A percentile compares a stretch with the other conserved stretches of the same genome.
phyloP scores from a whole-genome alignment of 2,888 invertebrate genomes.

The Miltochrista miniata region DNA sequence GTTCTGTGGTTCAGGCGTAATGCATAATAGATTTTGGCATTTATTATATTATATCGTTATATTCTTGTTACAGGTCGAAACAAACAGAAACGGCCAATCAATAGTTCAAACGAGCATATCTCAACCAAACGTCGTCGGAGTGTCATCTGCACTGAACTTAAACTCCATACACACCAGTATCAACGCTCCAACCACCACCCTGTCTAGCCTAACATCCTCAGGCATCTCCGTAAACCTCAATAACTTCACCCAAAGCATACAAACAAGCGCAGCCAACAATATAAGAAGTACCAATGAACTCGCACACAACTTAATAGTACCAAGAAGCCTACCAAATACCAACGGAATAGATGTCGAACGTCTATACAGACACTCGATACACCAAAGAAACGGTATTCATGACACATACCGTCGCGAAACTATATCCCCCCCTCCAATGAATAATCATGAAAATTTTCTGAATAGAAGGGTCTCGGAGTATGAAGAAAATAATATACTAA shows the following conservation, averaged over 20 bases:
- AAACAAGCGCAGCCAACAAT: slow-evolving; percentile 60
- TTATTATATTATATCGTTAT: slow-evolving; percentile 8
- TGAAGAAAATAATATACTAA: slow-evolving; percentile 57
- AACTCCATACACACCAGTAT: slow-evolving; percentile 51
- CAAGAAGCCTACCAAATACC: slow-evolving; percentile 53
- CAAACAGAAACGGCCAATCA: slow-evolving; percentile 65
- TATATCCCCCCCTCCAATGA: slow-evolving; percentile 60
- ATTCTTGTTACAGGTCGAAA: slow-evolving; percentile 56
- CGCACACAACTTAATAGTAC: slow-evolving; percentile 71
- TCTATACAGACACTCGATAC: slow-evolving; percentile 49
- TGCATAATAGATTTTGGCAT: too few relatives aligned
- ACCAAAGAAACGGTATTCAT: slow-evolving; percentile 68
- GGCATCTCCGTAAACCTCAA: slow-evolving; percentile 66
- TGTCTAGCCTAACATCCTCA: slow-evolving; percentile 58
- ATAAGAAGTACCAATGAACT: slow-evolving; percentile 61
- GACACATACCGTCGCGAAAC: slow-evolving; percentile 61
- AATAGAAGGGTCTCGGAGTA: slow-evolving; percentile 71
- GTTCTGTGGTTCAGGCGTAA: too few relatives aligned
- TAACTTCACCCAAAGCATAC: slow-evolving; percentile 44
- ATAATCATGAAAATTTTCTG: slow-evolving; percentile 67
- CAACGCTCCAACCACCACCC: slow-evolving; percentile 54
- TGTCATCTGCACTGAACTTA: slow-evolving; percentile 56
- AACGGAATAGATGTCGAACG: slow-evolving; percentile 75
- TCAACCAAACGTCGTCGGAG: slow-evolving; percentile 60
- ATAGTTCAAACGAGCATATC: slow-evolving; percentile 57